Conservation (phyloP, 2,113 vertebrate species). For the Albula goreensis region DNA sequence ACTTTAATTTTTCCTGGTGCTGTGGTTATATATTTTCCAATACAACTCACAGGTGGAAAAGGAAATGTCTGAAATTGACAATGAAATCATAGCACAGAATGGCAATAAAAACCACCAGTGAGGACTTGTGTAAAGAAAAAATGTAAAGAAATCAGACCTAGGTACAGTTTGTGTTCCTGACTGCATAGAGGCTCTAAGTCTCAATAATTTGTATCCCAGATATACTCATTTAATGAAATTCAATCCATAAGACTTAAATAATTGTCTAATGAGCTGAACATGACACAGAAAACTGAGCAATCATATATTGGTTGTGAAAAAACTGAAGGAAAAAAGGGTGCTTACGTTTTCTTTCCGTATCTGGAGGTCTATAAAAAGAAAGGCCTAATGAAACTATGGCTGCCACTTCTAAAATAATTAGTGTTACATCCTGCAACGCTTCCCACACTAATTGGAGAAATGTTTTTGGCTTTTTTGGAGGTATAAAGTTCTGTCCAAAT, state of each 20-base stretch:
- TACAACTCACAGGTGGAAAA: no score
- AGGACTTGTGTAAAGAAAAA: no score
- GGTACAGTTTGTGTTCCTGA: no score
- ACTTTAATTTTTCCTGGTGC: no score
- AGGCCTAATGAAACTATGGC: conserved; percentile 98
- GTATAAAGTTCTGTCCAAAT: conserved; percentile 97
- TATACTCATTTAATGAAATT: neutral
- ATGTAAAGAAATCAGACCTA: no score
- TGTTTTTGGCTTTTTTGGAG: conserved; percentile 99
- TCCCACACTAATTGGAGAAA: conserved; percentile 99
- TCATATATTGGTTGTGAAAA: neutral
- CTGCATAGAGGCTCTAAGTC: neutral
- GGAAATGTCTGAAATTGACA: neutral
- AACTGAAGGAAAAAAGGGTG: conserved; percentile 28
- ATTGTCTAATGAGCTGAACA: neutral
- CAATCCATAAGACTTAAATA: neutral
- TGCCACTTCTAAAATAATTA: conserved; percentile 99
- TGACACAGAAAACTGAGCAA: neutral
- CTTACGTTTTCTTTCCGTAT: conserved; percentile 85
- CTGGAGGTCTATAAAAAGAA: conserved; percentile 98
- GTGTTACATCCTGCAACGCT: conserved; percentile 97
- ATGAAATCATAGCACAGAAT: neutral
- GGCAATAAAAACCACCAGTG: neutral
- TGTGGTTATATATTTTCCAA: neutral
- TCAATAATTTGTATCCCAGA: neutral